These are phyloP conservation scores for Podotricha telesiphe DNA, from an alignment of 2,888 invertebrate genomes.

Conservation along the genomic window DNA sequence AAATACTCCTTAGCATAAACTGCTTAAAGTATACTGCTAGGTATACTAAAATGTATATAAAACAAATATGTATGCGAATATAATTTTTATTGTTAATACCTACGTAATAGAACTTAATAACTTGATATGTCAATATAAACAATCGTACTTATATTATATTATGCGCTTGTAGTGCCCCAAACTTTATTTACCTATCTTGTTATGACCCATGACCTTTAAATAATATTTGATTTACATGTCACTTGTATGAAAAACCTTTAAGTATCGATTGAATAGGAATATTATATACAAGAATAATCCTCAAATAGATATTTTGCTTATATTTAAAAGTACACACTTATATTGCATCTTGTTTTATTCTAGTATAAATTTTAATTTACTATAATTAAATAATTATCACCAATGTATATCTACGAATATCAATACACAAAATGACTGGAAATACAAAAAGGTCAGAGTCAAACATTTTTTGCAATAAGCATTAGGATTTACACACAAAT, in stretches of 20 bases:
- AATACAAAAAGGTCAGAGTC: no score
- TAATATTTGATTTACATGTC: conserved; percentile 5
- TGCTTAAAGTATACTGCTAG: no score
- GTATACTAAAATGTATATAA: not conserved
- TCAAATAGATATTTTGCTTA: not conserved
- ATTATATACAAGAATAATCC: not conserved
- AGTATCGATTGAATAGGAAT: not conserved
- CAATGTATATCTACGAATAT: no score
- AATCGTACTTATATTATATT: not conserved
- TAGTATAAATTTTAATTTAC: not conserved
- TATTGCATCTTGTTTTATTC: not conserved
- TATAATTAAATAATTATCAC: no score
- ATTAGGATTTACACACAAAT: no score
- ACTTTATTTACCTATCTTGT: conserved; percentile 13
- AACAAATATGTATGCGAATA: not conserved
- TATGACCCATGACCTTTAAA: conserved; percentile 18
- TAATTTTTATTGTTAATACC: no score
- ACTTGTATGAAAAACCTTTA: not conserved
- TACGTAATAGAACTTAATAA: not conserved
- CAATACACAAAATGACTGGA: no score
- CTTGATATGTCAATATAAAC: not conserved
- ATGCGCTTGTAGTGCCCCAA: not conserved
- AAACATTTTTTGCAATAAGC: no score
- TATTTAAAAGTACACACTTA: not conserved
- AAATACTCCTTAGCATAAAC: no score